Base-by-base conservation (phyloP, 2,797 vertebrate genomes). In the Hapalemur alaotrensis region DNA sequence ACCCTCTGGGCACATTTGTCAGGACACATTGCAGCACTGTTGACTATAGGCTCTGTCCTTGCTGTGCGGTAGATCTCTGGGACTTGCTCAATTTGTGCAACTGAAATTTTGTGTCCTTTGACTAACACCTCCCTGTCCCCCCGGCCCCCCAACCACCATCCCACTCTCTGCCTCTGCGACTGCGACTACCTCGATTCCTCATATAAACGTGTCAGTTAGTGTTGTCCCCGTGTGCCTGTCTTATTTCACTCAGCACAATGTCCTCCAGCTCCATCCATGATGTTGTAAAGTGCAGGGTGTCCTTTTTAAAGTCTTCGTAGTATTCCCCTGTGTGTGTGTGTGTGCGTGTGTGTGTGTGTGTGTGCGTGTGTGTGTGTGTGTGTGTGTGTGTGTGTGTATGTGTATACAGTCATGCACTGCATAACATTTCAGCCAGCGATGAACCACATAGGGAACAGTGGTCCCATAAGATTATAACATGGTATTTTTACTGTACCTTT, bases 161-260 rank as follows among this genome's bases (percentile, higher is more conserved):
- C 43, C 18, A 7, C 28, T 57, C 50, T 70, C 25, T 59, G 22
- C 20, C 65, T 67, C 48, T 59, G 0, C 6, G 25, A 28, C 22
- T 69, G 23, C 38, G 25, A 10, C n/a, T 20, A 5, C 4, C n/a
- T 8, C 4, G 12, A 5, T 59, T 48, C 32, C 5, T 57, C 14
- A 5, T 15, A 4, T 20, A 32, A 35, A 10, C 0, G 9, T 0
- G 0, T 25, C 23, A 7, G 4, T 25, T 4, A 30, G 43, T 5
- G 4, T n/a, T 75, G 46, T 61, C 13, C 32, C 35, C 30, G 52
- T 30, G 48, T 3, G 12, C 32, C 35, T 6, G 11, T 4, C n/a
- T 52, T 30, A 10, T 11, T 59, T 35, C 41, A 11, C 15, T 54
- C n/a, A 35, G 7, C 30, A 0, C n/a, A 13, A 30, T 0, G 7